These are phyloP conservation scores for Nerophis ophidion DNA, from an alignment of 2,113 vertebrate species.

Conservation along the genomic window DNA sequence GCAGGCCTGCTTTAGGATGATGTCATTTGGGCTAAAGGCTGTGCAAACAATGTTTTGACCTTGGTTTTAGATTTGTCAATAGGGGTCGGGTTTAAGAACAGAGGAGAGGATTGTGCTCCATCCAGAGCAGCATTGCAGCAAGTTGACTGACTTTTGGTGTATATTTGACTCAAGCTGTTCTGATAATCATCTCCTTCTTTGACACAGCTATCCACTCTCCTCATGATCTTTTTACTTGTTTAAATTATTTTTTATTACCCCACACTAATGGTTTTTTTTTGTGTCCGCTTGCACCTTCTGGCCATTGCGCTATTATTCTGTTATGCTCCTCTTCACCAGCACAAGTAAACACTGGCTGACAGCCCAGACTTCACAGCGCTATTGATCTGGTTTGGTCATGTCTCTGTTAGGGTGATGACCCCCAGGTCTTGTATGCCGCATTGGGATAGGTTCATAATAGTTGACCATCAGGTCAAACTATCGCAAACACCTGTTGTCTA, in stretches of 20 bases:
- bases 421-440: conserved; percentile 27
- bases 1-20: conserved; percentile 54
- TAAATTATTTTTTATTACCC: conserved; percentile 5
- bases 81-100: conserved; percentile 56
- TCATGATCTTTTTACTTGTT: conserved; percentile 1
- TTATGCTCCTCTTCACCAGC: conserved; percentile 40
- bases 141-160: conserved; percentile 44
- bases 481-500: conserved; percentile 7
- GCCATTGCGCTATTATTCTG: conserved; percentile 25
- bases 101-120: conserved; percentile 61
- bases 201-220: conserved; percentile 35
- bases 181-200: conserved; percentile 34
- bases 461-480: conserved; percentile 19
- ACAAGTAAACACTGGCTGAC: conserved; percentile 49
- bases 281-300: conserved; percentile 33
- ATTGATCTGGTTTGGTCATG: conserved; percentile 54
- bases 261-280: conserved; percentile 8
- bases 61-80: conserved; percentile 68
- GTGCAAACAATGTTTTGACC: conserved; percentile 69
- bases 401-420: conserved; percentile 34
- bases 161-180: conserved; percentile 40
- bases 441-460: conserved; percentile 13
- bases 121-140: conserved; percentile 55
- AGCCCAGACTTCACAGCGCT: conserved; percentile 43
- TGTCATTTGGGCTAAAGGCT: conserved; percentile 71